Percentiles rank a stretch among this genome's conserved stretches.
Conservation (phyloP, 2,797 vertebrate genomes). For the Rallus crepitans region DNA sequence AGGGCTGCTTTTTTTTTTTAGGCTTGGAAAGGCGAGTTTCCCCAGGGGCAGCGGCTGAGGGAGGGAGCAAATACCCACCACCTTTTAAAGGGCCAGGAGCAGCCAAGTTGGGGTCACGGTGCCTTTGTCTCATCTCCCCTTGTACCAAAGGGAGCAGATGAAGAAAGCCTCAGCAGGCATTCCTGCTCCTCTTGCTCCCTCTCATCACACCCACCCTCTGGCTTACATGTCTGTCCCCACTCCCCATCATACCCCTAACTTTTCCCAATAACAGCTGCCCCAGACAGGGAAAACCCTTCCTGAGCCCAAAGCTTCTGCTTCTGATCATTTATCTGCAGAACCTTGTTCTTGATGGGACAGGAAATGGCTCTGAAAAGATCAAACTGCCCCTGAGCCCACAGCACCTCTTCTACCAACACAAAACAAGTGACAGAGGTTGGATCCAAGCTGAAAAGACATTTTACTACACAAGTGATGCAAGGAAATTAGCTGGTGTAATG, state of each 20-base stretch:
- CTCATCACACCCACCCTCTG: background rate
- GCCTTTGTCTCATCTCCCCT: background rate
- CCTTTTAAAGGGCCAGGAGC: background rate
- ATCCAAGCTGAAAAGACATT: background rate
- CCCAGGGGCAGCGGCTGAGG: background rate
- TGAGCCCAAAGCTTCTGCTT: conserved; percentile 70
- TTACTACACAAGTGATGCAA: background rate
- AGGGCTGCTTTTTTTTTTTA: background rate
- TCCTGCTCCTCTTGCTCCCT: background rate
- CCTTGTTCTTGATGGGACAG: conserved; percentile 63
- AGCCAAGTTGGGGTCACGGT: background rate
- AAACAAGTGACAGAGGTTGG: background rate
- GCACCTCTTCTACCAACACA: conserved; percentile 46
- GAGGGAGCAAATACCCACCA: background rate
- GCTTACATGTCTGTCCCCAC: background rate
- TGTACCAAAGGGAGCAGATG: background rate
- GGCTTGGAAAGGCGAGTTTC: background rate
- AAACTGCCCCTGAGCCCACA: conserved; percentile 47
- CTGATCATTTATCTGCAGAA: conserved; percentile 60
- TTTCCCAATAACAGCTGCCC: conserved; percentile 29
- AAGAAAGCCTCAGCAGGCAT: background rate
- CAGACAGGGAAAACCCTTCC: conserved; percentile 49
- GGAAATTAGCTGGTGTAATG: background rate
- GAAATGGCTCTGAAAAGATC: conserved; percentile 51
- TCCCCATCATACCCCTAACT: background rate